A percentile compares a stretch with the other conserved stretches of the same genome.
Evolutionary conservation across 1,140 invertebrate genomes (phyloP).

Genomic region (Cylas formicarius): DNA sequence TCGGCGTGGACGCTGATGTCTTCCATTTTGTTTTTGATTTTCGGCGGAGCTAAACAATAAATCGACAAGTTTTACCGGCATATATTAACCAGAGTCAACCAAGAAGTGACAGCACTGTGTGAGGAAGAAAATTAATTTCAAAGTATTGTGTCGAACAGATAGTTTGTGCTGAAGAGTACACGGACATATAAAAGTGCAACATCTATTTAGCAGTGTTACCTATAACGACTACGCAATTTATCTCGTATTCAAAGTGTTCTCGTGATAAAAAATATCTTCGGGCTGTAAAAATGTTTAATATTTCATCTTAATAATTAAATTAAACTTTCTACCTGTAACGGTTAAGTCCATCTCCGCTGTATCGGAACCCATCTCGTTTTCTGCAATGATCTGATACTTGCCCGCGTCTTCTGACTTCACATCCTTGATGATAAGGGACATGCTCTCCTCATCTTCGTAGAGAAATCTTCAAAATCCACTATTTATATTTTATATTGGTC

Average conservation of each 20-base stretch:
- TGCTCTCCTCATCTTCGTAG: slow-evolving; percentile 87
- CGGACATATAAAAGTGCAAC: too few species aligned
- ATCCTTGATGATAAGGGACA: slow-evolving; percentile 86
- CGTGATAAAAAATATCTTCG: slow-evolving; percentile 9
- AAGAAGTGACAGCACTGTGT: too few species aligned
- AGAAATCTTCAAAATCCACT: slow-evolving; percentile 52
- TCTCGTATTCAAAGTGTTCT: slow-evolving; percentile 16
- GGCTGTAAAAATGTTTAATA: slow-evolving; percentile 1
- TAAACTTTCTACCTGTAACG: slow-evolving; percentile 66
- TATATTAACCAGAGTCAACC: too few species aligned
- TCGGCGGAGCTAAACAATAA: slow-evolving; percentile 57
- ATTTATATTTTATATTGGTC: background rate
- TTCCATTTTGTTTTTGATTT: slow-evolving; percentile 70
- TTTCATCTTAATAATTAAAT: too few species aligned
- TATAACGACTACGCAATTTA: too few species aligned
- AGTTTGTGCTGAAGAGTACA: too few species aligned
- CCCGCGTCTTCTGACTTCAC: slow-evolving; percentile 76
- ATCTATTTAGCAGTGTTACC: too few species aligned
- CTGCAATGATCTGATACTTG: slow-evolving; percentile 73
- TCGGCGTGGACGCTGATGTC: slow-evolving; percentile 65
- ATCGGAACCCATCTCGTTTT: slow-evolving; percentile 84
- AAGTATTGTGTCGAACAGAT: too few species aligned
- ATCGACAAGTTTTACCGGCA: too few species aligned
- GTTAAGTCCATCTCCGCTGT: slow-evolving; percentile 64
- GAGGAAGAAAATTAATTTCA: too few species aligned